Base-by-base conservation (phyloP, 2,113 vertebrate species). In the Cyprinodon brontotheroides region DNA sequence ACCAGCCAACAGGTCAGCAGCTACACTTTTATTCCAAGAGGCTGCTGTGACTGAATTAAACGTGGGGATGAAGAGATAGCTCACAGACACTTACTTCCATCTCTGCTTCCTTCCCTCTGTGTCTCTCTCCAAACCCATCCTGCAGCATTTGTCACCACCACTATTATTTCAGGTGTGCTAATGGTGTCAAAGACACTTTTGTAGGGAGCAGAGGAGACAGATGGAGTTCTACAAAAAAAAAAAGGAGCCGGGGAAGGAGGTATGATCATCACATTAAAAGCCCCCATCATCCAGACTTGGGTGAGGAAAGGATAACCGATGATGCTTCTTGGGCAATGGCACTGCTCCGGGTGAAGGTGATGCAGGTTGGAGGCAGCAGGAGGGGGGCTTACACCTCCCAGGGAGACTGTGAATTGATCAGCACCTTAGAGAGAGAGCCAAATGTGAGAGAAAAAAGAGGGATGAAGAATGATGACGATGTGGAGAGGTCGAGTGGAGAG, bases 141-240 rank as follows among this genome's bases (percentile, higher is more conserved):
- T 82, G 81, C 85, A 90, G 83, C 84, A 87, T 90, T 91, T 93
- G 89, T 93, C 92, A 86, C 89, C 20, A 10, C 53, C 65, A 86
- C 87, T 94, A 92, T 92, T 95, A 93, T 95, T 95, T 92, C 95
- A 94, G 95, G 94, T 95, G 95, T 85, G 92, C 87, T 92, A 89
- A 93, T 92, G 92, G 94, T 85, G 93, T 93, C 75, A 68, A 87
- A 90, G 86, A 89, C 85, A 91, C 87, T 88, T 87, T 79, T 85
- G 75, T 68, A 86, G 89, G 78, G 80, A 81, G 40, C 81, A 62
- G 81, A 75, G 9, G 74, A 75, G 50, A 71, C 69, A 74, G 81
- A 83, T 4, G 40, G 65, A 79, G 61, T 61, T 72, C 9, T 22
- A 39, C 17, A 61, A 64, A 81, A 66, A 65, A 65, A 79, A 50